phyloP scores from a whole-genome alignment of 2,113 vertebrate species.

The Lipotes vexillifer region DNA sequence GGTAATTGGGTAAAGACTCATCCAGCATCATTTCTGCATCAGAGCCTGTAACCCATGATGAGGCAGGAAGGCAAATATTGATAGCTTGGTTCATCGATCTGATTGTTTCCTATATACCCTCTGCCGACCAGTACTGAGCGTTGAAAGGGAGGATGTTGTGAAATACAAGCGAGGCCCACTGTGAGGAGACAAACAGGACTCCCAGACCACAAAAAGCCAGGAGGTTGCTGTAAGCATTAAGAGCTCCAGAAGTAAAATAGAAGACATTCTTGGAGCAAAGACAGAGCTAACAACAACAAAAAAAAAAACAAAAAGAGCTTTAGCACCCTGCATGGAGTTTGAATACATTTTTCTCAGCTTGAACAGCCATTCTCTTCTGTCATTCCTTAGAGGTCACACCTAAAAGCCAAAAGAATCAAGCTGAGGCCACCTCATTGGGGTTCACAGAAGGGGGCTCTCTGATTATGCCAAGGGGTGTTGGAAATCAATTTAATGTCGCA shows the following conservation, averaged over 20 bases:
- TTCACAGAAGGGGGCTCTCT: neutral
- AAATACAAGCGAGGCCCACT: neutral
- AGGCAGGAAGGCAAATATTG: conserved; percentile 56
- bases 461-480: neutral
- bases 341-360: neutral
- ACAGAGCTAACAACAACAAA: neutral
- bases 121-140: neutral
- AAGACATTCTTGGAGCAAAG: neutral
- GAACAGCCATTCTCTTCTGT: neutral
- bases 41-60: conserved; percentile 1
- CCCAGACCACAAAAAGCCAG: neutral
- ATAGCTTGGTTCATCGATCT: neutral
- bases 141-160: neutral
- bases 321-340: neutral
- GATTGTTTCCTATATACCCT: neutral
- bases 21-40: conserved; percentile 5
- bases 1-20: neutral
- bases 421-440: neutral
- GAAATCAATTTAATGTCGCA: neutral
- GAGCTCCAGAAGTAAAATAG: neutral
- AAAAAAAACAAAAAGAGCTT: neutral
- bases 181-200: neutral
- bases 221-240: neutral
- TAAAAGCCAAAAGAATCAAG: conserved; percentile 30
- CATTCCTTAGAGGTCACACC: neutral